These are phyloP conservation scores for Bombus sibiricus DNA, from an alignment of 1,140 invertebrate species.

Conservation along the genomic window DNA sequence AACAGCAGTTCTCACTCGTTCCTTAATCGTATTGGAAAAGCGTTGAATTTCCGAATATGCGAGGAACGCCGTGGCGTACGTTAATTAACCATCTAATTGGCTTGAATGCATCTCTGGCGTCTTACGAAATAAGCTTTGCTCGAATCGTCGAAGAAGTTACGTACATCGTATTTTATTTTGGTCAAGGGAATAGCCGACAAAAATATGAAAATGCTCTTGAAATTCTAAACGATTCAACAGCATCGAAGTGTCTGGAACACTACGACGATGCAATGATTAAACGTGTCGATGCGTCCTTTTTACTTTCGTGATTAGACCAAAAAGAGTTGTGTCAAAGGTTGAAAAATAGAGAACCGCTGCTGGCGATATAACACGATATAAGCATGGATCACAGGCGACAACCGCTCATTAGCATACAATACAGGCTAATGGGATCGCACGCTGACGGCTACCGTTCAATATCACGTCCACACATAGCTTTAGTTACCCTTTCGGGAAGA, in stretches of 20 bases:
- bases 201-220: background rate
- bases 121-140: conserved; percentile 14
- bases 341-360: conserved; percentile 66
- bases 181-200: too few species aligned
- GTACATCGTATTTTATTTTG: background rate
- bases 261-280: background rate
- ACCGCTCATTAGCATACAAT: conserved; percentile 79
- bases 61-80: conserved; percentile 28
- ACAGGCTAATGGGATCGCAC: conserved; percentile 77
- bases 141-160: background rate
- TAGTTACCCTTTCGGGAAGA: conserved; percentile 31
- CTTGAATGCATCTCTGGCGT: conserved; percentile 36
- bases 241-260: background rate
- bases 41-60: conserved; percentile 16
- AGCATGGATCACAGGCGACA: conserved; percentile 73
- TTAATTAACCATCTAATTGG: conserved; percentile 72
- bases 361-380: conserved; percentile 70
- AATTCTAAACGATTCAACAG: background rate
- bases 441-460: conserved; percentile 73
- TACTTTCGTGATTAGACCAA: background rate
- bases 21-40: background rate
- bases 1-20: conserved; percentile 42
- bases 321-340: conserved; percentile 8
- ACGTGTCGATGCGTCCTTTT: background rate
- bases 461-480: conserved; percentile 44